Evolutionary conservation across 2,888 invertebrate genomes (phyloP).

Genomic region (Tinea semifulvella): DNA sequence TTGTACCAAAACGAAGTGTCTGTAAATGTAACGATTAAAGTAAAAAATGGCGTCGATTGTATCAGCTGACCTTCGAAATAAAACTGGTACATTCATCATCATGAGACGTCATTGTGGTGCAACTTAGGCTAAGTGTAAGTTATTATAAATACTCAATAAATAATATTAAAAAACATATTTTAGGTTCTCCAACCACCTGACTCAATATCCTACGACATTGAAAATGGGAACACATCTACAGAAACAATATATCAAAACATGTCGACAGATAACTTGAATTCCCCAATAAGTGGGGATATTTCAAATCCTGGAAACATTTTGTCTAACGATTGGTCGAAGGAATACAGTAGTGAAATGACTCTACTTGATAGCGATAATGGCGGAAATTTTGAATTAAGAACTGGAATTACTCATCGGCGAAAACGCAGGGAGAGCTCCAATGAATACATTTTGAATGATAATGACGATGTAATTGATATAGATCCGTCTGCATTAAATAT

Average conservation of each 20-base stretch:
- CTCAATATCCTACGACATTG: conserved; percentile 31
- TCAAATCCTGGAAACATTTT: conserved; percentile 24
- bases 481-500: conserved; percentile 39
- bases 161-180: background rate
- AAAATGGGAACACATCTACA: conserved; percentile 48
- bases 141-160: too few species aligned
- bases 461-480: conserved; percentile 31
- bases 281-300: conserved; percentile 7
- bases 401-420: conserved; percentile 28
- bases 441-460: conserved; percentile 16
- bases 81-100: too few species aligned
- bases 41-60: too few species aligned
- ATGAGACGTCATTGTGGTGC: too few species aligned
- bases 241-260: conserved; percentile 39
- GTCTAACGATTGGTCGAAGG: conserved; percentile 29
- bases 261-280: background rate
- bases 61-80: too few species aligned
- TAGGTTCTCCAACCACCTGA: conserved; percentile 54
- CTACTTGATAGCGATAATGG: conserved; percentile 23
- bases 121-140: too few species aligned
- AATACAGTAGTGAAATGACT: conserved; percentile 18
- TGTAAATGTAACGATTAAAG: too few species aligned
- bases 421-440: conserved; percentile 13
- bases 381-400: conserved; percentile 24
- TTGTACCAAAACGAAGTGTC: too few species aligned